Evolutionary conservation across 2,888 invertebrate species (phyloP).

Genomic region (Tillus elongatus): DNA sequence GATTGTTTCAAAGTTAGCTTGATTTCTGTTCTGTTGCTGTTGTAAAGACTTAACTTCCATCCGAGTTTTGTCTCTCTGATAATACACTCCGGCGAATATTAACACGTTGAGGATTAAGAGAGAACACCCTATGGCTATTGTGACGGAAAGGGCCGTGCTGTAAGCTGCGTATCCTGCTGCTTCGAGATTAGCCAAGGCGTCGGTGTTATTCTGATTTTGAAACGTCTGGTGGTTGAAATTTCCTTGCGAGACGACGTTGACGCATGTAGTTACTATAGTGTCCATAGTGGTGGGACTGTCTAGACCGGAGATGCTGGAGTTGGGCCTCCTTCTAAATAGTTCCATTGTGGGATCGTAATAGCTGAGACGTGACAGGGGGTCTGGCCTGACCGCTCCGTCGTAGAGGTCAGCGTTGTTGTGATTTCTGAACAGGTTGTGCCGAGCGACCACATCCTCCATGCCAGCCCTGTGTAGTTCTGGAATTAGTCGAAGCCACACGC

Average conservation of each 20-base stretch:
- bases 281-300: constrained; percentile 61
- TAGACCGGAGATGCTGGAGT: constrained; percentile 50
- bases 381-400: constrained; percentile 80
- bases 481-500: constrained; percentile 89
- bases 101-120: constrained; percentile 71
- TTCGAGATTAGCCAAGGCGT: constrained; percentile 69
- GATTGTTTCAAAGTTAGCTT: constrained; percentile 59
- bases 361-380: constrained; percentile 61
- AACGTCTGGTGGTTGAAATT: constrained; percentile 47
- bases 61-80: constrained; percentile 68
- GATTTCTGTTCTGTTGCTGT: constrained; percentile 64
- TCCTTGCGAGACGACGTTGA: constrained; percentile 47
- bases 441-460: constrained; percentile 79
- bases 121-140: constrained; percentile 74
- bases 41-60: constrained; percentile 70
- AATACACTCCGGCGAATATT: constrained; percentile 78
- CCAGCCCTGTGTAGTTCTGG: constrained; percentile 83
- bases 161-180: constrained; percentile 70
- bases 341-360: constrained; percentile 57
- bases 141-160: constrained; percentile 67
- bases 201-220: constrained; percentile 54
- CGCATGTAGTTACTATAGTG: constrained; percentile 62
- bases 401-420: constrained; percentile 82
- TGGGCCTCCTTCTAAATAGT: constrained; percentile 50
- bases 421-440: constrained; percentile 83